Percentiles rank a stretch among this genome's conserved stretches.
Evolutionary conservation across 2,888 invertebrate genomes (phyloP).

Genomic region (Muscina levida): DNA sequence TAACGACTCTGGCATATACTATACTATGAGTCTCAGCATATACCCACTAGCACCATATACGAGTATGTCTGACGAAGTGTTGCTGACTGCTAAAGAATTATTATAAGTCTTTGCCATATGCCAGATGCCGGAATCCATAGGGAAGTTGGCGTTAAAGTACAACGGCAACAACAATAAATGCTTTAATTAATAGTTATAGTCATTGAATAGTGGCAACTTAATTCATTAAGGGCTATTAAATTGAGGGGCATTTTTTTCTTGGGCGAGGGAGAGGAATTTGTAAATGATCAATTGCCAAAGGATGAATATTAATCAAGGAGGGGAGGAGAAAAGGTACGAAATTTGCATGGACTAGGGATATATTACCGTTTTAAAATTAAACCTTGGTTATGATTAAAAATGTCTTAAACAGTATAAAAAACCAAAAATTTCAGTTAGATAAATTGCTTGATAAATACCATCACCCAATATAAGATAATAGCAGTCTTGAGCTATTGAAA

Average conservation of each 20-base stretch:
- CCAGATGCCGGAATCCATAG: slow-evolving; percentile 41
- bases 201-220: slow-evolving; percentile 59
- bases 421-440: too few relatives aligned
- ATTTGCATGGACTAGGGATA: too few relatives aligned
- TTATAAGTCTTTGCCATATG: slow-evolving; percentile 3
- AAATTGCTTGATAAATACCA: too few relatives aligned
- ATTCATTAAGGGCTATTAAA: slow-evolving; percentile 52
- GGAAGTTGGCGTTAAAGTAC: slow-evolving; percentile 27
- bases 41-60: too few relatives aligned
- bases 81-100: neutral
- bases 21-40: neutral
- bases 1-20: slow-evolving; percentile 57
- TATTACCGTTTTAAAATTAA: too few relatives aligned
- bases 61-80: neutral
- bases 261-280: slow-evolving; percentile 46
- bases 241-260: neutral
- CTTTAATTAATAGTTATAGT: slow-evolving; percentile 61
- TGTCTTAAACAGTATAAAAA: too few relatives aligned
- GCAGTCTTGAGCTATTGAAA: too few relatives aligned
- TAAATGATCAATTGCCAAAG: too few relatives aligned
- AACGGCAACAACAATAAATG: slow-evolving; percentile 49
- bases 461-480: too few relatives aligned
- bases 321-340: too few relatives aligned
- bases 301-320: too few relatives aligned
- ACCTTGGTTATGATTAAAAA: too few relatives aligned